Percentiles rank a stretch among this genome's conserved stretches.
phyloP scores from a whole-genome alignment of 1,140 invertebrate genomes.

The Eulimnadia texana region DNA sequence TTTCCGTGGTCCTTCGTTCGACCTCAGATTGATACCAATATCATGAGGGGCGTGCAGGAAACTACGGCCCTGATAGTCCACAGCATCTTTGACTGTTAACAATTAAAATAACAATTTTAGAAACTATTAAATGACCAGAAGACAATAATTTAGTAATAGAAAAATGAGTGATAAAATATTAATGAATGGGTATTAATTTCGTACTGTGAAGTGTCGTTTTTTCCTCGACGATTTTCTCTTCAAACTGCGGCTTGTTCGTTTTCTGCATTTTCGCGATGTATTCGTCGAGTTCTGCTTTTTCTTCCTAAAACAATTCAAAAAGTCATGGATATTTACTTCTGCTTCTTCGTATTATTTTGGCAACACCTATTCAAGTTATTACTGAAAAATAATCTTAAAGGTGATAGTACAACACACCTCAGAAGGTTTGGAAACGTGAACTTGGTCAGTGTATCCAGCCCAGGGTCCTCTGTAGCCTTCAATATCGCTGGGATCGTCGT shows the following conservation, averaged over 20 bases:
- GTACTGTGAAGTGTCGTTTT: slow-evolving; percentile 88
- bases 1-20: slow-evolving; percentile 80
- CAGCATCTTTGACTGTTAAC: slow-evolving; percentile 70
- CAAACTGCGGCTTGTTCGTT: slow-evolving; percentile 53
- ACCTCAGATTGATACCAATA: slow-evolving; percentile 84
- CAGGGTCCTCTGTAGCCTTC: slow-evolving; percentile 94
- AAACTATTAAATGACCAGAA: slow-evolving; percentile 13
- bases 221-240: slow-evolving; percentile 88
- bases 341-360: too few relatives aligned
- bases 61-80: slow-evolving; percentile 92
- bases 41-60: slow-evolving; percentile 90
- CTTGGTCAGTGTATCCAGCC: slow-evolving; percentile 87
- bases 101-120: slow-evolving; percentile 13
- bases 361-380: too few relatives aligned
- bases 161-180: background rate
- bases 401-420: slow-evolving; percentile 45
- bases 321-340: background rate
- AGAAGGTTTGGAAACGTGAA: slow-evolving; percentile 67
- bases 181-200: slow-evolving; percentile 24
- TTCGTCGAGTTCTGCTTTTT: slow-evolving; percentile 83
- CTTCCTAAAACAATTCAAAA: slow-evolving; percentile 43
- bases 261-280: slow-evolving; percentile 84
- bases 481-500: slow-evolving; percentile 80
- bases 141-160: background rate
- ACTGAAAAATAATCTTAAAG: too few relatives aligned